Conservation (phyloP, 2,888 invertebrate species). For the Drosophila conformis region DNA sequence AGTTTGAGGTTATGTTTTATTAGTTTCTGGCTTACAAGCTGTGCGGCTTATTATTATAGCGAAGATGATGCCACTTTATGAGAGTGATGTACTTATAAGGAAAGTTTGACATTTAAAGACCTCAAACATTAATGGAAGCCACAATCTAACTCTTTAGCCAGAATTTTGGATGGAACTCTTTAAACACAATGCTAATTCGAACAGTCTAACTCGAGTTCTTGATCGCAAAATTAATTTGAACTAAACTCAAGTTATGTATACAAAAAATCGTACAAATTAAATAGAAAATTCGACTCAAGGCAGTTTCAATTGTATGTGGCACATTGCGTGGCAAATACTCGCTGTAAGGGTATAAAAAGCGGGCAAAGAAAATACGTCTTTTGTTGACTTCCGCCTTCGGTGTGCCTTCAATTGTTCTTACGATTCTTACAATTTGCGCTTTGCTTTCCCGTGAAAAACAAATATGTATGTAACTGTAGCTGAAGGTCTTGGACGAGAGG, state of each 20-base stretch:
- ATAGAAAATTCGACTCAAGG: not conserved
- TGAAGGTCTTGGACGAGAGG: slow-evolving; percentile 2
- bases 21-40: not conserved
- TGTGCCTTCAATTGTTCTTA: slow-evolving; percentile 27
- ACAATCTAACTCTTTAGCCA: fast-evolving
- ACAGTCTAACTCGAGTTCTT: not conserved
- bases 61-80: not conserved
- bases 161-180: not conserved
- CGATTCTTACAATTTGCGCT: slow-evolving; percentile 7
- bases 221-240: not conserved
- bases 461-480: not conserved
- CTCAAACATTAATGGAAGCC: not conserved
- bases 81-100: not conserved
- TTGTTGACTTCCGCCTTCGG: slow-evolving; percentile 59
- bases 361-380: slow-evolving; percentile 24
- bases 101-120: not conserved
- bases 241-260: not conserved
- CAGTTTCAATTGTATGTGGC: not conserved
- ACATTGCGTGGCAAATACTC: not conserved
- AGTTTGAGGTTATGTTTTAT: not conserved
- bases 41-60: not conserved
- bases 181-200: not conserved
- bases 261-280: too few relatives aligned
- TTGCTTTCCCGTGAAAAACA: slow-evolving; percentile 5
- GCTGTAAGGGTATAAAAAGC: not conserved